Conservation (phyloP, 2,888 invertebrate genomes). For the Drosophila nr. fundita region DNA sequence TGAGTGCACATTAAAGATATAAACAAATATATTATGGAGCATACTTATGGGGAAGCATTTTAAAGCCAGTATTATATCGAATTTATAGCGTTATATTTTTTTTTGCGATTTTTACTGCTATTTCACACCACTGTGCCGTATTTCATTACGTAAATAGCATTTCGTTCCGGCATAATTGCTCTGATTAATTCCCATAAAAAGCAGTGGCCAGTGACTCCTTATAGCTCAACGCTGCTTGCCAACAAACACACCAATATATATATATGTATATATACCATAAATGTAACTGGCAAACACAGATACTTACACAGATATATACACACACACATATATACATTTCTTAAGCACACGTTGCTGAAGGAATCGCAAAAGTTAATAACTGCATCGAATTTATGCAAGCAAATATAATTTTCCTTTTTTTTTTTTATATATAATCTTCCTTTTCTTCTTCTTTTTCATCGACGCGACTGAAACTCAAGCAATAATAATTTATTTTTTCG, state of each 20-base stretch:
- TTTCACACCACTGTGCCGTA: slow-evolving; percentile 51
- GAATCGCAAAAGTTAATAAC: slow-evolving; percentile 59
- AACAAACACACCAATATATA: not conserved
- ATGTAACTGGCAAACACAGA: not conserved
- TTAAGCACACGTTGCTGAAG: slow-evolving; percentile 24
- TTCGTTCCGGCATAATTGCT: slow-evolving; percentile 67
- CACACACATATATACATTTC: slow-evolving; percentile 11
- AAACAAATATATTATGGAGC: too few relatives aligned
- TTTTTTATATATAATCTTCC: slow-evolving; percentile 8
- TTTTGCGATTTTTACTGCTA: not conserved
- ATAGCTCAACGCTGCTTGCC: slow-evolving; percentile 9
- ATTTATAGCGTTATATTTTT: accelerated
- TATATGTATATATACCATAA: slow-evolving; percentile 4
- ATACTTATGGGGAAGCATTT: not conserved
- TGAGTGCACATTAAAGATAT: not conserved
- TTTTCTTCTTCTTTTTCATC: slow-evolving; percentile 53
- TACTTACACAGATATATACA: not conserved
- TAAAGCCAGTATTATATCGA: not conserved
- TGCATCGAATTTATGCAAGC: slow-evolving; percentile 37
- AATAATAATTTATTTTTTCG: slow-evolving; percentile 52
- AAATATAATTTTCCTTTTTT: slow-evolving; percentile 38
- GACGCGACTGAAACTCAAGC: slow-evolving; percentile 30
- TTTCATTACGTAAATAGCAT: slow-evolving; percentile 71
- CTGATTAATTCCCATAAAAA: slow-evolving; percentile 75
- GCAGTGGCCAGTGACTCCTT: slow-evolving; percentile 34